These are phyloP conservation scores for Bradypus variegatus DNA, from an alignment of 2,797 vertebrate genomes.

Conservation along the genomic window DNA sequence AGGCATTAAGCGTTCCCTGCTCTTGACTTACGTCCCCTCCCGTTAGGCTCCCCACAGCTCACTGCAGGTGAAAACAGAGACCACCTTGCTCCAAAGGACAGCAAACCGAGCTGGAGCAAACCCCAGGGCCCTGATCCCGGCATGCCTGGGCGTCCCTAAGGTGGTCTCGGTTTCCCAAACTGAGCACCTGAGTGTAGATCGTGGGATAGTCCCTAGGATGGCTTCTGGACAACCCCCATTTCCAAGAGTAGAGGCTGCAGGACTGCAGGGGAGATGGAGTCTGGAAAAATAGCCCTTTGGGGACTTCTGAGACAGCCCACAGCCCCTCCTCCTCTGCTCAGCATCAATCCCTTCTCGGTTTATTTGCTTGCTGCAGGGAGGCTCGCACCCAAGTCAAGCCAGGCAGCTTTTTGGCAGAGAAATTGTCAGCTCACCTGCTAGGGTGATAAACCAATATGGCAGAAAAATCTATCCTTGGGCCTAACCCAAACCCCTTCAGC, in stretches of 20 bases:
- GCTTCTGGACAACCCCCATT: background rate
- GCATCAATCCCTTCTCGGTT: background rate
- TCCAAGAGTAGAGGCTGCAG: rapidly evolving
- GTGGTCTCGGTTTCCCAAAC: background rate
- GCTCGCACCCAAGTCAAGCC: background rate
- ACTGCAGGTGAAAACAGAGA: background rate
- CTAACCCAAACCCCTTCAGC: background rate
- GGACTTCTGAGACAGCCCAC: too few relatives aligned
- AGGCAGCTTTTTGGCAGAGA: background rate
- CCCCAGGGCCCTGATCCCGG: background rate
- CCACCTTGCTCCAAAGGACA: background rate
- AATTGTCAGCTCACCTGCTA: background rate
- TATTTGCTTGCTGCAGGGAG: background rate
- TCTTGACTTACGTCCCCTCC: rapidly evolving
- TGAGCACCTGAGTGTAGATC: too few relatives aligned
- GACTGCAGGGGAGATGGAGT: background rate
- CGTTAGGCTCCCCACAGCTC: background rate
- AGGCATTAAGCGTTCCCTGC: rapidly evolving
- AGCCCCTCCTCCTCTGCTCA: background rate
- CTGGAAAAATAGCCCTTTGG: rapidly evolving
- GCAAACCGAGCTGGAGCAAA: background rate
- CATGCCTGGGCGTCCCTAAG: background rate
- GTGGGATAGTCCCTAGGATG: background rate
- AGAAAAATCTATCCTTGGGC: background rate
- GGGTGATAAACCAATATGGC: background rate